phyloP scores from a whole-genome alignment of 2,113 vertebrate species.

The Kryptolebias marmoratus region DNA sequence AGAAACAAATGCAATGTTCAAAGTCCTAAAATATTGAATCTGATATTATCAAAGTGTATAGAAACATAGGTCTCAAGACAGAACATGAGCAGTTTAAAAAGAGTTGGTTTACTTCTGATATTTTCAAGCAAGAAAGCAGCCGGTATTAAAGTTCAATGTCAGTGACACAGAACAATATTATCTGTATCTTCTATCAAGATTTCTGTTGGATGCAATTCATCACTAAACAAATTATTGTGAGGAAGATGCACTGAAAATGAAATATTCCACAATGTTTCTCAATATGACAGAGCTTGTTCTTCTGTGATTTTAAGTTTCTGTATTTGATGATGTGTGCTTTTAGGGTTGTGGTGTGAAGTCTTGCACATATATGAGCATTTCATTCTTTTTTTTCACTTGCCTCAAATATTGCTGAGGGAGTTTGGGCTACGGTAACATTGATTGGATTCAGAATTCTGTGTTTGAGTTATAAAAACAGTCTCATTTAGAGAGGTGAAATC shows the following conservation, averaged over 20 bases:
- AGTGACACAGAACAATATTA: conserved; percentile 48
- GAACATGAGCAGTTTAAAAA: conserved; percentile 46
- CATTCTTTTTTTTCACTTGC: conserved; percentile 19
- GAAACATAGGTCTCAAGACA: conserved; percentile 51
- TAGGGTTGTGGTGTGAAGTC: conserved; percentile 32
- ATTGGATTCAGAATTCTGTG: conserved; percentile 53
- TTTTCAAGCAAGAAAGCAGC: conserved; percentile 48
- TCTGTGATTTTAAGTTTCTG: conserved; percentile 5
- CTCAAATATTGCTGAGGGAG: conserved; percentile 62
- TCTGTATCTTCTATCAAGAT: conserved; percentile 26
- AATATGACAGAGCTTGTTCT: conserved; percentile 20
- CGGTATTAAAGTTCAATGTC: conserved; percentile 43
- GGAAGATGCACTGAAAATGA: conserved; percentile 6
- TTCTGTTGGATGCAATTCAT: conserved; percentile 8
- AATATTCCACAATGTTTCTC: conserved; percentile 14
- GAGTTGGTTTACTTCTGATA: conserved; percentile 57
- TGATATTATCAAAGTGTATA: conserved; percentile 58
- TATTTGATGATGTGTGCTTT: conserved; percentile 10
- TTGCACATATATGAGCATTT: conserved; percentile 36
- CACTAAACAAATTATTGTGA: conserved; percentile 21
- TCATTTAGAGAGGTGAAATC: too few relatives aligned
- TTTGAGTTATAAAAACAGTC: conserved; percentile 3
- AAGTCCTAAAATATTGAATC: conserved; percentile 64
- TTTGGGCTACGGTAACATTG: conserved; percentile 38
- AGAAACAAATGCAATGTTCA: conserved; percentile 38